These are phyloP conservation scores for Hypselothyrea guttata DNA, from an alignment of 2,888 invertebrate genomes.

Conservation along the genomic window DNA sequence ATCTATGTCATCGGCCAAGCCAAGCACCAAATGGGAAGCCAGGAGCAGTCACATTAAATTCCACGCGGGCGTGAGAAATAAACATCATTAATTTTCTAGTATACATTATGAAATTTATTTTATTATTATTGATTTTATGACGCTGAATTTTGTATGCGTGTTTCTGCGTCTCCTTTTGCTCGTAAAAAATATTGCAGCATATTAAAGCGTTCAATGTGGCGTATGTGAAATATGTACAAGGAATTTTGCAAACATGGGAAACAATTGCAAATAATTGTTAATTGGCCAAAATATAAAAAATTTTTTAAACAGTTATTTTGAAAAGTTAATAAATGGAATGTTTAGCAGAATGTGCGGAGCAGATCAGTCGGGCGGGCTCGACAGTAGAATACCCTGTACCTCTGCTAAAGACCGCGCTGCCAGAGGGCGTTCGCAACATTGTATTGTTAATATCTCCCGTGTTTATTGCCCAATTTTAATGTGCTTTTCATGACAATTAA, in stretches of 20 bases:
- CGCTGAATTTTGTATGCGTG: neutral
- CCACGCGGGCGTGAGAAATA: conserved; percentile 38
- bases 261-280: conserved; percentile 44
- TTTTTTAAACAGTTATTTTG: too few species aligned
- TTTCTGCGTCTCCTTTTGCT: conserved; percentile 8
- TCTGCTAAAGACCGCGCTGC: too few species aligned
- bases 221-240: conserved; percentile 28
- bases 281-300: conserved; percentile 54
- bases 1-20: conserved; percentile 41
- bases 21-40: conserved; percentile 16
- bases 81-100: conserved; percentile 50
- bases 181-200: conserved; percentile 23
- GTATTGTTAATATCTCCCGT: too few species aligned
- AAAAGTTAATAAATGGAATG: too few species aligned
- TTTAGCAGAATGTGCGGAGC: too few species aligned
- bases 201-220: conserved; percentile 24
- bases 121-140: conserved; percentile 66
- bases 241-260: conserved; percentile 6
- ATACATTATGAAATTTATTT: conserved; percentile 56
- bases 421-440: too few species aligned
- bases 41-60: conserved; percentile 44
- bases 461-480: too few species aligned
- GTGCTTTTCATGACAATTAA: too few species aligned
- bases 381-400: too few species aligned
- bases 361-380: too few species aligned